phyloP scores from a whole-genome alignment of 2,113 vertebrate species.

The Myrmophylax atrothorax region DNA sequence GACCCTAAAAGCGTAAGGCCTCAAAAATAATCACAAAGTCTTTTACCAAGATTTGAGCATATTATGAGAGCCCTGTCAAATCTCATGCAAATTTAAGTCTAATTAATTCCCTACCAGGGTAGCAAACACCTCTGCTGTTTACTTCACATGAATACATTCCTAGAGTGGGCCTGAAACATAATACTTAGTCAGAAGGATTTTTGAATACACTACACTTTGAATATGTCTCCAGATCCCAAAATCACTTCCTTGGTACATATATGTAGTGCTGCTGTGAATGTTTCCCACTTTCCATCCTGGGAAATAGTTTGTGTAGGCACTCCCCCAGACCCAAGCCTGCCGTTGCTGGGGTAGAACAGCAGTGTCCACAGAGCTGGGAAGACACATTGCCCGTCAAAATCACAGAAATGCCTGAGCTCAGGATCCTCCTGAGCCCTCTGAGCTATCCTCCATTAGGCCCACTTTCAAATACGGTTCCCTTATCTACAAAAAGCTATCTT shows the following conservation, averaged over 20 bases:
- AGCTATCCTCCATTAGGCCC: not conserved
- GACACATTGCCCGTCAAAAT: not conserved
- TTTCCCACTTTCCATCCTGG: not conserved
- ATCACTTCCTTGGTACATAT: not conserved
- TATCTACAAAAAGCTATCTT: not conserved
- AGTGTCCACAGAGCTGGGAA: accelerated
- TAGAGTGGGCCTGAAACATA: not conserved
- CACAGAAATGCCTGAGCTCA: not conserved
- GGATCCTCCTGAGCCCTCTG: not conserved
- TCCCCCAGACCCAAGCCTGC: not conserved
- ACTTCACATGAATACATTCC: not conserved
- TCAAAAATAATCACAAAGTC: not conserved
- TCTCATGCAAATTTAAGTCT: not conserved
- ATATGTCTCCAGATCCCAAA: not conserved
- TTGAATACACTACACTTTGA: not conserved
- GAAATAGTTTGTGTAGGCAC: not conserved
- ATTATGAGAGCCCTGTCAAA: not conserved
- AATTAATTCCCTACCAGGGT: not conserved
- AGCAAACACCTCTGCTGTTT: not conserved
- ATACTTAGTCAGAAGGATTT: not conserved
- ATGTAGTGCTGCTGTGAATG: not conserved
- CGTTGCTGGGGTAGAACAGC: not conserved
- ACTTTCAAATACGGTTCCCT: not conserved
- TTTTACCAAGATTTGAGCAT: not conserved
- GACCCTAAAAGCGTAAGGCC: not conserved